A percentile compares a stretch with the other conserved stretches of the same genome.
Evolutionary conservation across 2,888 invertebrate species (phyloP).

Genomic region (Pseudococcus viburni): DNA sequence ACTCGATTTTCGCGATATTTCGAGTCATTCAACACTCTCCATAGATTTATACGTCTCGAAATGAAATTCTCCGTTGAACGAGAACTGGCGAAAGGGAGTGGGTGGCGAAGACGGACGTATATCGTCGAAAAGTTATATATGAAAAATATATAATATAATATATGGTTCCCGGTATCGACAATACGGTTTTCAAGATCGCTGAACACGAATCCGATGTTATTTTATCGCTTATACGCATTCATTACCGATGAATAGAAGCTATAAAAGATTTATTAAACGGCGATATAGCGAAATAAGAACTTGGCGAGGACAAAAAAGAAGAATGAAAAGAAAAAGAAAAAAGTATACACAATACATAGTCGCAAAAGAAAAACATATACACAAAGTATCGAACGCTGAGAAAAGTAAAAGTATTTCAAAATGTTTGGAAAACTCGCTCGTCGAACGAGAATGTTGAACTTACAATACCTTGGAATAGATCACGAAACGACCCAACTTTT

Average conservation of each 20-base stretch:
- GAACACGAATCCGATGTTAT: constrained; percentile 30
- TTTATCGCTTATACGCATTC: constrained; percentile 32
- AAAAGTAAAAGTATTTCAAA: constrained; percentile 30
- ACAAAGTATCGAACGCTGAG: background rate
- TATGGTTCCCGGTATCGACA: constrained; percentile 1
- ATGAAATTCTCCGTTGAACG: background rate
- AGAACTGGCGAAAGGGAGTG: background rate
- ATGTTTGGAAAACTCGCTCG: constrained; percentile 10
- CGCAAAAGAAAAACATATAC: constrained; percentile 28
- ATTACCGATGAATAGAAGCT: constrained; percentile 31
- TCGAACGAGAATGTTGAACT: constrained; percentile 20
- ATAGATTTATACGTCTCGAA: background rate
- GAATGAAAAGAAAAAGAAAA: background rate
- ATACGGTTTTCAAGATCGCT: constrained; percentile 29
- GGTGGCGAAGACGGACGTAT: background rate
- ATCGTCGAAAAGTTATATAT: constrained; percentile 24
- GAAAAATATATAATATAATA: constrained; percentile 16
- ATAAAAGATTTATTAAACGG: constrained; percentile 38
- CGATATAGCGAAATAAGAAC: background rate
- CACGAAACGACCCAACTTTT: constrained; percentile 28
- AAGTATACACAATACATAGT: background rate
- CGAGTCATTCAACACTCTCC: background rate
- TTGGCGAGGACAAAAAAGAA: background rate
- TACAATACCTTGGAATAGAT: constrained; percentile 21
- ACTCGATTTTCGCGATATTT: background rate